phyloP scores from a whole-genome alignment of 1,140 invertebrate species.

The Pomacea maculata region DNA sequence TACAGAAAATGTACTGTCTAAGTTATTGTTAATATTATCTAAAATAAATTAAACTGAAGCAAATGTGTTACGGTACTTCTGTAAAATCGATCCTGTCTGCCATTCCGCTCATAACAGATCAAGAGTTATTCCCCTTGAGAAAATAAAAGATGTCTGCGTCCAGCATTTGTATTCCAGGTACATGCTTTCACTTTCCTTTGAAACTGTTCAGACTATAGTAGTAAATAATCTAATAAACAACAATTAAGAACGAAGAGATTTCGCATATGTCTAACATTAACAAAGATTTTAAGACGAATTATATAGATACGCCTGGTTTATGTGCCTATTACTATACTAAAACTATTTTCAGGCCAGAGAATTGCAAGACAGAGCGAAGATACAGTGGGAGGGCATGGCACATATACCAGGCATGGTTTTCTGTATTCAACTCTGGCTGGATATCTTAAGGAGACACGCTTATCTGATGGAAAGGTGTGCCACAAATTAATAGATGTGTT shows the following conservation, averaged over 20 bases:
- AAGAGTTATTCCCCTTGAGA: background rate
- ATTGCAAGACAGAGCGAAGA: slow-evolving; percentile 45
- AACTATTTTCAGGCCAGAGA: slow-evolving; percentile 49
- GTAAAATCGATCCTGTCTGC: slow-evolving; percentile 23
- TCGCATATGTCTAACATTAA: too few relatives aligned
- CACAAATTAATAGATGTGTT: background rate
- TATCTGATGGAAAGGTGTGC: slow-evolving; percentile 37
- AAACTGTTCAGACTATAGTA: background rate
- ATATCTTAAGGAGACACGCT: slow-evolving; percentile 68
- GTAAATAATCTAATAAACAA: background rate
- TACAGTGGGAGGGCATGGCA: slow-evolving; percentile 69
- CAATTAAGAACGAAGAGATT: background rate
- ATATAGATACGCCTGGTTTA: background rate
- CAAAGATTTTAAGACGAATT: background rate
- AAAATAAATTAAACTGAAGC: background rate
- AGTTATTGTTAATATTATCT: background rate
- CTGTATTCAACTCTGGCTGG: slow-evolving; percentile 86
- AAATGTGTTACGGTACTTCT: background rate
- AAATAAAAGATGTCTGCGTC: slow-evolving; percentile 46
- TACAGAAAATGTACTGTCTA: background rate
- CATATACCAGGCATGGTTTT: slow-evolving; percentile 84
- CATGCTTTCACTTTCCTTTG: background rate
- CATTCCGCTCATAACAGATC: background rate
- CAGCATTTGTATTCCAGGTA: slow-evolving; percentile 49
- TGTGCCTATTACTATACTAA: slow-evolving; percentile 1